phyloP scores from a whole-genome alignment of 2,888 invertebrate genomes.

The Macrophya annulata region DNA sequence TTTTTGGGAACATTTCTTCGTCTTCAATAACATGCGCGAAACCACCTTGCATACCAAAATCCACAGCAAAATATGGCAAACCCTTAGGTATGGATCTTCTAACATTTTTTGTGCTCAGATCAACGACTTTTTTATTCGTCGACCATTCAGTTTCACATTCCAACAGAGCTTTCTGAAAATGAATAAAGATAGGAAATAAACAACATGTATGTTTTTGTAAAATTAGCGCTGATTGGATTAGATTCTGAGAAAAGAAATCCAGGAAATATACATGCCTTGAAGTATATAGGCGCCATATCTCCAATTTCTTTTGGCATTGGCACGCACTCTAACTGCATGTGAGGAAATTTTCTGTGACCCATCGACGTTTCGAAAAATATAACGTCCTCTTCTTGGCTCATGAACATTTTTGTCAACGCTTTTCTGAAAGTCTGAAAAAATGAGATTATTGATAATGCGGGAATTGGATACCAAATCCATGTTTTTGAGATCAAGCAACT shows the following conservation, averaged over 20 bases:
- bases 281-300: constrained; percentile 96
- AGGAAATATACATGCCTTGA: constrained; percentile 83
- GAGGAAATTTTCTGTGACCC: constrained; percentile 88
- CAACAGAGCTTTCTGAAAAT: constrained; percentile 90
- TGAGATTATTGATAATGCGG: constrained; percentile 45
- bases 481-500: not conserved
- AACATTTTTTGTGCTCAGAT: constrained; percentile 87
- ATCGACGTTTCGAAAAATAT: constrained; percentile 95
- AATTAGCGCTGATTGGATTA: not conserved
- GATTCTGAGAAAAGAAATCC: not conserved
- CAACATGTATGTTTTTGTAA: not conserved
- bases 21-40: constrained; percentile 99
- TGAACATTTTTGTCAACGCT: constrained; percentile 90
- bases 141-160: constrained; percentile 98
- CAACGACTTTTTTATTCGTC: constrained; percentile 94
- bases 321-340: constrained; percentile 94
- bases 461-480: not conserved
- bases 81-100: constrained; percentile 94
- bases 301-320: constrained; percentile 92
- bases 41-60: constrained; percentile 95
- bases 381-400: constrained; percentile 87
- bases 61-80: constrained; percentile 96
- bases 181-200: constrained; percentile 69
- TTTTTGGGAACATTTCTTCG: constrained; percentile 90
- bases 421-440: constrained; percentile 87